Base-by-base conservation (phyloP, 2,888 invertebrate species). In the Plebejus melissa region DNA sequence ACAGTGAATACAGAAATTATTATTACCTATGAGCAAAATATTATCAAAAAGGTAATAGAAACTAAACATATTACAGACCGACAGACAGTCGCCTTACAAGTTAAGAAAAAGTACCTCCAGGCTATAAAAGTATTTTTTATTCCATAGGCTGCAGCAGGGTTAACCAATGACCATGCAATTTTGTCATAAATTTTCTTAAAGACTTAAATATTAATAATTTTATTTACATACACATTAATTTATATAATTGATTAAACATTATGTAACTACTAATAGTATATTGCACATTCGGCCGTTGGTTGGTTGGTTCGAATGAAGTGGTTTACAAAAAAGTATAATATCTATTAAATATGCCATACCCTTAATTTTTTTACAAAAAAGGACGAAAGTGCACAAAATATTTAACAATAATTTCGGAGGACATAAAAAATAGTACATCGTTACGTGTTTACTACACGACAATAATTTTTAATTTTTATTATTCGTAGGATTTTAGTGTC, bases 221-320 rank as follows among this genome's bases (percentile, higher is more conserved):
- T 36, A 65, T 65, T 32, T 65, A 65, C 65, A 65, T 7, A 7
- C 4, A 13, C 32, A 4, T 36, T 16, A 65, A 32, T 65, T 65
- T 65, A 65, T 36, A 65, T 65, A 65, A 65, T 36, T 65, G 36
- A 65, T 65, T 36, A 65, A 36, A 36, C 11, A 65, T 60, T 65
- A 65, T 65, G 28, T 13, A 36, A 60, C 11, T 60, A 28, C 60
- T 65, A 65, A 32, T 65, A 60, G 32, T 36, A 58, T 58, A 65
- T 32, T 65, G 32, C 65, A 65, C 65, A 32, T 32, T 65, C 36
- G 32, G 65, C 65, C 36, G 13, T 13, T 5, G 32, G 36, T 16
- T 32, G 13, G 13, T 16, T 65, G 22, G 22, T 65, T 65, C 5
- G 65, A 65, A 65, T 65, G 32, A 32, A 65, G 0, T 60, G 28